These are phyloP conservation scores for Porites lutea DNA, from an alignment of 64 coral and sea anemone genomes.

Conservation along the genomic window DNA sequence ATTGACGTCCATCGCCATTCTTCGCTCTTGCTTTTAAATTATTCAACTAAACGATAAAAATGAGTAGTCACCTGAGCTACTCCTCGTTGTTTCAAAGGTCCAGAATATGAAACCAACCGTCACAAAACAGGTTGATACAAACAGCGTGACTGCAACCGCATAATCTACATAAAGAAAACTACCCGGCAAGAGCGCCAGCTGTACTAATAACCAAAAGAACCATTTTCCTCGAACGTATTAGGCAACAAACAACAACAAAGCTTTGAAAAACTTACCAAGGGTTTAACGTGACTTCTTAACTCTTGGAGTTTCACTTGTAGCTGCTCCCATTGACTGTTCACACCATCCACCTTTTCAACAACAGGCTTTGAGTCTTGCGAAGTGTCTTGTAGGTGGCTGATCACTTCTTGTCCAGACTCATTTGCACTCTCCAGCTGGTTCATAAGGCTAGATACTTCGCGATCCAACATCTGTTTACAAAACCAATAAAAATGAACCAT, in stretches of 20 bases:
- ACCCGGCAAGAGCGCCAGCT: background rate
- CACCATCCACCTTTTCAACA: constrained; percentile 33
- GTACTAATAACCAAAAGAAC: background rate
- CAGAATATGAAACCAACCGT: constrained; percentile 9
- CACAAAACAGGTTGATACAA: constrained; percentile 9
- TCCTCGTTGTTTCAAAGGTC: background rate
- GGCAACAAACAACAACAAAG: background rate
- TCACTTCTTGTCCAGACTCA: constrained; percentile 60
- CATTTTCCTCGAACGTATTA: background rate
- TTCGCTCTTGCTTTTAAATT: background rate
- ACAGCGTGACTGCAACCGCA: constrained; percentile 12
- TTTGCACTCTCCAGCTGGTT: constrained; percentile 42
- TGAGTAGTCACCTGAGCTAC: background rate
- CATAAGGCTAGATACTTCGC: constrained; percentile 43
- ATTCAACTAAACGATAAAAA: background rate
- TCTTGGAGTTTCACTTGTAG: constrained; percentile 67
- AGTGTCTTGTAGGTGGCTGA: constrained; percentile 58
- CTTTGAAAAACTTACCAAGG: background rate
- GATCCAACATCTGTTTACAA: constrained; percentile 42
- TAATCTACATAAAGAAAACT: background rate
- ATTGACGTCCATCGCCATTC: too few species aligned
- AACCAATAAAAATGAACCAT: background rate
- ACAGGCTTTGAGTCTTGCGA: constrained; percentile 62
- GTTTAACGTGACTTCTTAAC: constrained; percentile 10
- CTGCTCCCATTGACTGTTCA: constrained; percentile 63